These are phyloP conservation scores for Agrilus planipennis DNA, from an alignment of 1,140 invertebrate species.

Conservation along the genomic window DNA sequence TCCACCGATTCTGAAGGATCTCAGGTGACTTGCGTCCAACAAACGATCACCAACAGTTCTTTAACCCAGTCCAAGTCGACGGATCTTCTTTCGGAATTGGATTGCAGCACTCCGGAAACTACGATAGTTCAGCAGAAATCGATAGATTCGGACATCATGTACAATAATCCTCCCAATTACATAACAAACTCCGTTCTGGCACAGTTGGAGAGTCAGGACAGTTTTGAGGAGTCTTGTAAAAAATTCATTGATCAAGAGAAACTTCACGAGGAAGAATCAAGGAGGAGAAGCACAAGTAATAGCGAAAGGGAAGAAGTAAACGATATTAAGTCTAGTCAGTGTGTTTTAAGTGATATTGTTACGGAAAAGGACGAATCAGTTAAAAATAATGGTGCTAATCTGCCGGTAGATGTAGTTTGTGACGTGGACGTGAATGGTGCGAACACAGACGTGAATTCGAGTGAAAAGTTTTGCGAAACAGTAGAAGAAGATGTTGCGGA, in stretches of 20 bases:
- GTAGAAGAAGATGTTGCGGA: constrained; percentile 40
- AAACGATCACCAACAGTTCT: no score
- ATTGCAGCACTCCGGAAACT: constrained; percentile 12
- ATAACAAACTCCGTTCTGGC: constrained; percentile 22
- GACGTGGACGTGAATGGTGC: constrained; percentile 42
- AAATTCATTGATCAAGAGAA: constrained; percentile 18
- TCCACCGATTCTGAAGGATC: constrained; percentile 25
- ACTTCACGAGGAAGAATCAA: constrained; percentile 5
- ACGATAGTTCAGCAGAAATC: constrained; percentile 27
- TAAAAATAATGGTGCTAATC: no score
- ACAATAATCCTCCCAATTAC: constrained; percentile 14
- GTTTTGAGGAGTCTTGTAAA: constrained; percentile 18
- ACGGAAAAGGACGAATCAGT: constrained; percentile 34
- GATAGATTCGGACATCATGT: constrained; percentile 30
- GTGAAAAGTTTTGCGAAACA: constrained; percentile 15
- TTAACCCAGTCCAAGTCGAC: no score
- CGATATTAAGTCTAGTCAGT: not conserved
- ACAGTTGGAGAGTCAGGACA: constrained; percentile 30
- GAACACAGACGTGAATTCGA: constrained; percentile 37
- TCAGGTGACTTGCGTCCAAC: constrained; percentile 16
- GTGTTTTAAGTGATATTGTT: constrained; percentile 8
- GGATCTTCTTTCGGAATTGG: not conserved
- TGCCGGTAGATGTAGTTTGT: no score
- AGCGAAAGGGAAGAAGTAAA: not conserved
- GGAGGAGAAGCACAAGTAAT: constrained; percentile 7